A percentile compares a stretch with the other conserved stretches of the same genome.
Evolutionary conservation across 2,888 invertebrate species (phyloP).

Genomic region (Aspidiotus rigidus): DNA sequence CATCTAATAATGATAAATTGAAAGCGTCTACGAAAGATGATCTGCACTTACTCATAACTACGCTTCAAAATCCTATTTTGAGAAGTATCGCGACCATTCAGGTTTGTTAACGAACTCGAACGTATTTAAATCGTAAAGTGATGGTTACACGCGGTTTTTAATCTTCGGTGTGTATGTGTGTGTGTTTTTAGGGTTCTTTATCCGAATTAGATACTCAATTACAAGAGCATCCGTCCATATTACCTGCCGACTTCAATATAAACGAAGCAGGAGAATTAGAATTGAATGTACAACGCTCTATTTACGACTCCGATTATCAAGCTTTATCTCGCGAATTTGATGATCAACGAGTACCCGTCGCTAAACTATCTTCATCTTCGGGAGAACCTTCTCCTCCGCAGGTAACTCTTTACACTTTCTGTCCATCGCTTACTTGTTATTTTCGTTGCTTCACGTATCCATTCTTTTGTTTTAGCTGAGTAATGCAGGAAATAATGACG

Average conservation of each 20-base stretch:
- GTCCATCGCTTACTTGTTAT: background rate
- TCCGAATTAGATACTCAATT: conserved; percentile 77
- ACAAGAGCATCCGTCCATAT: conserved; percentile 80
- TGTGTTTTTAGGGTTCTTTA: conserved; percentile 65
- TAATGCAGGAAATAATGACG: conserved; percentile 45
- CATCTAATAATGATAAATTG: conserved; percentile 71
- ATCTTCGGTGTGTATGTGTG: no score
- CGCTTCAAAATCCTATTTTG: conserved; percentile 70
- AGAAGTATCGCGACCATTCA: conserved; percentile 75
- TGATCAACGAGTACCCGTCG: conserved; percentile 64
- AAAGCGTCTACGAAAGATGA: conserved; percentile 51
- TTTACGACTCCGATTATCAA: conserved; percentile 43
- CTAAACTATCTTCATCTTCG: conserved; percentile 52
- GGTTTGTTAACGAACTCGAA: conserved; percentile 38
- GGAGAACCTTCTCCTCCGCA: conserved; percentile 40
- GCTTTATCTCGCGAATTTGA: conserved; percentile 49
- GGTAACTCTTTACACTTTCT: background rate
- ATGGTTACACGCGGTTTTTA: no score
- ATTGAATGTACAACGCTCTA: conserved; percentile 54
- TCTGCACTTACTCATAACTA: conserved; percentile 39
- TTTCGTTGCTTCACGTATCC: background rate
- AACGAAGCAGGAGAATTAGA: conserved; percentile 62
- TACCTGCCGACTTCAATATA: conserved; percentile 89
- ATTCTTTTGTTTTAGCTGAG: conserved; percentile 42
- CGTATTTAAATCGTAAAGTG: no score